These are phyloP conservation scores for Xestia sexstrigata DNA, from an alignment of 2,888 invertebrate species.

Conservation along the genomic window DNA sequence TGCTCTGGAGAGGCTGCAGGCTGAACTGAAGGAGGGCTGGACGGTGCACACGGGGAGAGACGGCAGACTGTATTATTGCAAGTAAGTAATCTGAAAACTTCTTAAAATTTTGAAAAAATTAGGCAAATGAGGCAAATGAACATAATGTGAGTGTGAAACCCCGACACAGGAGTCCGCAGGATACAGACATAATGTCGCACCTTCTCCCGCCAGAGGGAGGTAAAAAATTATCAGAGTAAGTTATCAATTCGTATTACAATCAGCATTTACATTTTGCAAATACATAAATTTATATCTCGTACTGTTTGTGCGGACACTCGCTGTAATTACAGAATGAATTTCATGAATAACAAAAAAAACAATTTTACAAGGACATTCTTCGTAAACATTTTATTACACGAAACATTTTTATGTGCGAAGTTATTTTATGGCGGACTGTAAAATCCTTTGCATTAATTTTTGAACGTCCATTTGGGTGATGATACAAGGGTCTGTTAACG, in stretches of 20 bases:
- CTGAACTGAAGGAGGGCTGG: slow-evolving; percentile 93
- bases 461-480: slow-evolving; percentile 35
- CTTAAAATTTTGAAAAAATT: too few species aligned
- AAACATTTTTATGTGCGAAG: slow-evolving; percentile 44
- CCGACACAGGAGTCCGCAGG: not conserved
- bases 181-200: too few species aligned
- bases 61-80: slow-evolving; percentile 97
- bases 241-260: slow-evolving; percentile 2
- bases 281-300: slow-evolving; percentile 2
- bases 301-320: not conserved
- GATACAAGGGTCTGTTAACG: slow-evolving; percentile 21
- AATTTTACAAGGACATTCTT: slow-evolving; percentile 25
- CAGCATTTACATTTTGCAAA: slow-evolving; percentile 14
- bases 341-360: slow-evolving; percentile 19
- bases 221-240: not conserved
- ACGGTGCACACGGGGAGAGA: slow-evolving; percentile 95
- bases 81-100: slow-evolving; percentile 94
- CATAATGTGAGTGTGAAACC: not conserved
- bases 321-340: slow-evolving; percentile 18
- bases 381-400: slow-evolving; percentile 38
- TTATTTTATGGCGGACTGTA: slow-evolving; percentile 43
- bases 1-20: slow-evolving; percentile 90
- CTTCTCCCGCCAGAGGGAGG: not conserved
- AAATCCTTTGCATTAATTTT: slow-evolving; percentile 46
- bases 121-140: too few species aligned